Base-by-base conservation (phyloP, 2,113 vertebrate genomes). In the Thinocorus orbignyianus region DNA sequence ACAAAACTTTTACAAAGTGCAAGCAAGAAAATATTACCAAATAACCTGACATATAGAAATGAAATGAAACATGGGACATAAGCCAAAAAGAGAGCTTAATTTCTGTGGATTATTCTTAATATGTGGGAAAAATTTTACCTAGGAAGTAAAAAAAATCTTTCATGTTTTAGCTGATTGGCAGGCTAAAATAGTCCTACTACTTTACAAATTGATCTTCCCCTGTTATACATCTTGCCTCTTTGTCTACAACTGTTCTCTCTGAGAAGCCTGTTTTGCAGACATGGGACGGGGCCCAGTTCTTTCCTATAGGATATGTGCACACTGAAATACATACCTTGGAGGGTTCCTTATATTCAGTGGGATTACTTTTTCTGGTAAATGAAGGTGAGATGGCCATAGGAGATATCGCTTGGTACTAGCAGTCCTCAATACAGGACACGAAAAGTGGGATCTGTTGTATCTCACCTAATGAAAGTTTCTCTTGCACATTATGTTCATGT, bases 301-400 rank as follows among this genome's bases (percentile, higher is more conserved):
- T 86, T 48, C 23, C 77, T 66, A 1, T 5, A 33, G 52, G 14
- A 31, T 39, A 48, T 17, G 24, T 78, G 33, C 18, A 57, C 35
- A 44, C 12, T 2, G 2, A 25, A 58, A n/a, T 16, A 13, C 10
- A 0, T 48, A 4, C 24, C n/a, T 31, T 39, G 10, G 35, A 55
- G 52, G 37, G 4, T 84, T 78, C 17, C 19, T 3, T 26, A 9
- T 66, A 28, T 73, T 78, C 57, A 42, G 35, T 30, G 24, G 24
- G 41, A 35, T 81, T 76, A 39, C 39, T 65, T 70, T 76, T 66
- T 46, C 62, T 91, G 60, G 60, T 35, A 68, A 68, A 39, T 9
- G 65, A 33, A 77, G 69, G 14, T 48, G 60, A 66, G 55, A 17
- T 60, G 48, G 51, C 37, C 5, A 2, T 23, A 33, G 51, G 72